Conservation (phyloP, 2,888 invertebrate genomes). For the Athrips mouffetella region DNA sequence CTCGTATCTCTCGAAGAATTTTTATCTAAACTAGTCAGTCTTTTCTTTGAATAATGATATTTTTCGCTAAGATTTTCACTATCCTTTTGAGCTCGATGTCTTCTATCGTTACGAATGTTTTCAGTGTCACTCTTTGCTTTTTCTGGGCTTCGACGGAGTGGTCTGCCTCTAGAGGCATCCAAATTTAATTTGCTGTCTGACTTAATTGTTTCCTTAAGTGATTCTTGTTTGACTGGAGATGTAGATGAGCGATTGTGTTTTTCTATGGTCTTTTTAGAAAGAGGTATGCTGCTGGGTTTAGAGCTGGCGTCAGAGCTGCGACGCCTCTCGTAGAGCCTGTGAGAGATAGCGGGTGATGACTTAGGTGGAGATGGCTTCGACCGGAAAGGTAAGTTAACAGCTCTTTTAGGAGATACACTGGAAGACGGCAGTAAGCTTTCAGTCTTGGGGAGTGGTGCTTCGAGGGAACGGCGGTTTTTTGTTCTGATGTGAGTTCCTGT, state of each 20-base stretch:
- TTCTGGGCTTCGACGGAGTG: slow-evolving; percentile 57
- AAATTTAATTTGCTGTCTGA: slow-evolving; percentile 51
- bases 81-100: slow-evolving; percentile 72
- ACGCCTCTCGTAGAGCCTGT: slow-evolving; percentile 56
- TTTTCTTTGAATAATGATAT: slow-evolving; percentile 76
- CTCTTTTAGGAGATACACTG: slow-evolving; percentile 66
- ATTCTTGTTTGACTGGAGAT: slow-evolving; percentile 62
- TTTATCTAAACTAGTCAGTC: slow-evolving; percentile 75
- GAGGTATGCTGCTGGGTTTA: slow-evolving; percentile 68
- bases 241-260: slow-evolving; percentile 49
- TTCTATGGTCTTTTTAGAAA: slow-evolving; percentile 60
- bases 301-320: slow-evolving; percentile 52
- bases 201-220: slow-evolving; percentile 31
- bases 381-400: slow-evolving; percentile 58
- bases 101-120: slow-evolving; percentile 63
- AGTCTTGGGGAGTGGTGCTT: slow-evolving; percentile 65
- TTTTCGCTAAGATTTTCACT: slow-evolving; percentile 72
- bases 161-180: slow-evolving; percentile 48
- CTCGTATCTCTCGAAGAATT: slow-evolving; percentile 64
- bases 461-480: slow-evolving; percentile 58
- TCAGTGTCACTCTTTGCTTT: slow-evolving; percentile 65
- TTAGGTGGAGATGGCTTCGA: slow-evolving; percentile 55
- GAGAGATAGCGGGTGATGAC: slow-evolving; percentile 40
- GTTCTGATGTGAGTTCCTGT: slow-evolving; percentile 61
- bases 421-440: slow-evolving; percentile 71